Evolutionary conservation across 1,140 invertebrate species (phyloP).

Genomic region (Hylyphantes graminicola): DNA sequence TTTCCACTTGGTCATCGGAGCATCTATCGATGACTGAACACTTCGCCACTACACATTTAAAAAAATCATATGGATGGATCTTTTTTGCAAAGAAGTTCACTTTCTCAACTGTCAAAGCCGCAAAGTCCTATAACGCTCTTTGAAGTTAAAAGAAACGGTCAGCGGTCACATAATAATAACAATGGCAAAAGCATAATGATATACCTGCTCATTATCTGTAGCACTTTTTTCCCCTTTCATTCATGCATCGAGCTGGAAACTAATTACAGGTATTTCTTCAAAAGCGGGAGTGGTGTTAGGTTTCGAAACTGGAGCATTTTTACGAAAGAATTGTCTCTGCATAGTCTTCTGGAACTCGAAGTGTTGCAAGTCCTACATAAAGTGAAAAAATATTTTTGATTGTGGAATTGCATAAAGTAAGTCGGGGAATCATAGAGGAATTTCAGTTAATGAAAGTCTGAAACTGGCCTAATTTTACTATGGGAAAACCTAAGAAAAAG

Average conservation of each 20-base stretch:
- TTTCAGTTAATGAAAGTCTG: not conserved
- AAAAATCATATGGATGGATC: no score
- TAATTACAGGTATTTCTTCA: conserved; percentile 17
- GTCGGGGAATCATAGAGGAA: not conserved
- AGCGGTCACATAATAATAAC: conserved; percentile 2
- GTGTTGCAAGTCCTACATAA: not conserved
- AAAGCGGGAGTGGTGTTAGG: conserved; percentile 2
- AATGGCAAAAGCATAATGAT: conserved; percentile 9
- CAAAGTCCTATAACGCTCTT: no score
- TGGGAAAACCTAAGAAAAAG: not conserved
- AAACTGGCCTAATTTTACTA: not conserved
- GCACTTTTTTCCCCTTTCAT: not conserved
- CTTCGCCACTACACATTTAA: no score
- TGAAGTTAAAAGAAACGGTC: not conserved
- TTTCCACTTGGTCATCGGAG: no score
- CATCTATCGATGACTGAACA: no score
- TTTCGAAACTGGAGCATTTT: conserved; percentile 21
- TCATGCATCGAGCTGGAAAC: not conserved
- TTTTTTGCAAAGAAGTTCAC: no score
- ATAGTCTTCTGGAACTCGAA: not conserved
- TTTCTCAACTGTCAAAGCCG: no score
- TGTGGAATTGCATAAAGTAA: not conserved
- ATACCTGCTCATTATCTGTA: conserved; percentile 7
- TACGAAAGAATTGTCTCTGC: not conserved
- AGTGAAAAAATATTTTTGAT: not conserved